Evolutionary conservation across 2,797 vertebrate species (phyloP), one percentile per base, ranked within the genome.

Genomic region (Lates japonicus): DNA sequence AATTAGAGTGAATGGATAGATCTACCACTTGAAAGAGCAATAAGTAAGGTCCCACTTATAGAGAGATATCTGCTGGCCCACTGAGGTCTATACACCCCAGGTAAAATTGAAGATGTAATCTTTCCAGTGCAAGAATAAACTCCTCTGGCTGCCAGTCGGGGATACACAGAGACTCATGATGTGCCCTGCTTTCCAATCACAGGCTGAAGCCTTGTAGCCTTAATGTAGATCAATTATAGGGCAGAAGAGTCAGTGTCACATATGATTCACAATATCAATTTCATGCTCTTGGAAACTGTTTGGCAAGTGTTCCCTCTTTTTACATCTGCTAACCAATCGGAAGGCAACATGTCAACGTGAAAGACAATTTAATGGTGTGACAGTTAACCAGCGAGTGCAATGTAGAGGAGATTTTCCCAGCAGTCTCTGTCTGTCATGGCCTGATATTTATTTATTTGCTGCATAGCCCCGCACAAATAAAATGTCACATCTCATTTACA

Each of bases 191-290:
- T 93, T 86, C 78, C 90, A 90, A 87, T 92, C 90, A 88, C 87
- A 89, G 87, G 72, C 88, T 85, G 87, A 66, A 70, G 89, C 92
- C 89, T 88, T 90, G 92, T 94, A 89, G 94, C 91, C 93, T 93
- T 96, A 96, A 96, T 96, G 95, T 95, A 90, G 96, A 98, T 99
- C 97, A 99, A 98, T 98, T 99, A 98, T 97, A 81, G 95, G 89
- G 92, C 95, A 93, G 96, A 97, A 96, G 96, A 97, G 97, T 95
- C 95, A 89, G 92, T 98, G 97, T 98, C 98, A 98, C 96, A 97
- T 97, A 95, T 96, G 97, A 99, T 99, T 98, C 97, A 96, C 97
- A 97, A 97, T 97, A 98, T 98, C 97, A 99, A 98, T 98, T 98
- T 98, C 97, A 98, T 96, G 98, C 97, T 97, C 93, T 93, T 93